Base-by-base conservation (phyloP, 1,140 invertebrate species). In the Augochlora pura region DNA sequence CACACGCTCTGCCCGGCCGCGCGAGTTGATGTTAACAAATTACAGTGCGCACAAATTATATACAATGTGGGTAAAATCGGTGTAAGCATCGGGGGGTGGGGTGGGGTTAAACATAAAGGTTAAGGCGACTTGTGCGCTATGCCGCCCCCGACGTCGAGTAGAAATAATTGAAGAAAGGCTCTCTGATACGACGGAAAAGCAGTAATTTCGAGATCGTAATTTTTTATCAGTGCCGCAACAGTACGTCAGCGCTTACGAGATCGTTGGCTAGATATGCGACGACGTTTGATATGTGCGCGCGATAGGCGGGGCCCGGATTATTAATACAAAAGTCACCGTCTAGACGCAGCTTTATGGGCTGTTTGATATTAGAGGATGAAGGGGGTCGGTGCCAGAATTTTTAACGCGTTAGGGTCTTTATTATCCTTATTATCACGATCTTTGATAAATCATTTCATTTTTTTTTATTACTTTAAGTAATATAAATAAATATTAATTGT, bases 91-190 rank as follows among this genome's bases (percentile, higher is more conserved):
- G 76, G 10, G 39, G n/a, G n/a, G n/a, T n/a, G n/a, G n/a, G n/a
- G n/a, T n/a, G n/a, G n/a, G 76, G 76, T 77, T 77, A 64, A 77
- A 77, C 76, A 64, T 54, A 72, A 71, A 77, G 76, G 76, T 77
- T 77, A 64, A 32, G 76, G 59, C 46, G 32, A 32, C 12, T 38
- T 66, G n/a, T n/a, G 65, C 39, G 21, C 25, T 54, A 32, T 64
- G n/a, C 46, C 59, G 46, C 59, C 68, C 59, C 23, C 76, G 38
- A 69, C 65, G 65, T 76, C n/a, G 32, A 71, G 32, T 23, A 71
- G 76, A 77, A 77, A 63, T 77, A 77, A 77, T 77, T 54, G 76
- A 77, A 72, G 76, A 72, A 77, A 64, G 59, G 16, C 59, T n/a
- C 59, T n/a, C 46, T 63, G 67, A 64, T 72, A 42, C n/a, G 18